Evolutionary conservation across 2,113 vertebrate genomes (phyloP).

Genomic region (Brachionichthys hirsutus): DNA sequence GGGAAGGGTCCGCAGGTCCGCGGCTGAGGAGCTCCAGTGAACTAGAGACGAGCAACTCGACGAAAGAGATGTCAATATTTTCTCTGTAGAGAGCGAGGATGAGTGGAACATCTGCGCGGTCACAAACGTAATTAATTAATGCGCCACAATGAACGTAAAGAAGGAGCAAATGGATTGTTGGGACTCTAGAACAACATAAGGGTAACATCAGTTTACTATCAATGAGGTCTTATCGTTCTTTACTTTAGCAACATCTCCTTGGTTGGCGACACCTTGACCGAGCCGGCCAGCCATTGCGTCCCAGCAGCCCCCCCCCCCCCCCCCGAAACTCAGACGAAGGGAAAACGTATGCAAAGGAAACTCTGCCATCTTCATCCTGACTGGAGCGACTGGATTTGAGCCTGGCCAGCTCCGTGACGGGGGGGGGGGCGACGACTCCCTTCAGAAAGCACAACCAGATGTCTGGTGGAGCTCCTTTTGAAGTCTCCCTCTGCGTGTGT

Average conservation of each 20-base stretch:
- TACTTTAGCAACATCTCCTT: too few species aligned
- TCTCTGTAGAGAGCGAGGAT: too few species aligned
- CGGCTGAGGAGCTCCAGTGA: constrained; percentile 17
- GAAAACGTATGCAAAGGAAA: constrained; percentile 31
- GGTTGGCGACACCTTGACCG: background rate
- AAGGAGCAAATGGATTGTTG: too few species aligned
- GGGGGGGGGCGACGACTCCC: too few species aligned
- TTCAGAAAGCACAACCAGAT: constrained; percentile 59
- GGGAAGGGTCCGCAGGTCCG: constrained; percentile 17
- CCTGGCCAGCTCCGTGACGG: constrained; percentile 14
- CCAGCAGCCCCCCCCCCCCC: too few species aligned
- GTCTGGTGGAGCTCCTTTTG: constrained; percentile 28
- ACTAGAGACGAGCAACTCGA: constrained; percentile 21
- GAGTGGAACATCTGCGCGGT: too few species aligned
- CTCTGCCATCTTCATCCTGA: constrained; percentile 30
- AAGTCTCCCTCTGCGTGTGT: constrained; percentile 32
- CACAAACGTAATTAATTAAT: too few species aligned
- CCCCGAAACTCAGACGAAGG: constrained; percentile 18
- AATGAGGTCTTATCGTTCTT: too few species aligned
- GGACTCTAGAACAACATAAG: too few species aligned
- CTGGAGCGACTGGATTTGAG: constrained; percentile 14
- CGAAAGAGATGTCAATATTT: constrained; percentile 18
- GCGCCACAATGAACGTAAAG: too few species aligned
- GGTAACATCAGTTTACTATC: too few species aligned
- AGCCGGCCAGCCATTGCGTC: constrained; percentile 9